phyloP scores from a whole-genome alignment of 2,888 invertebrate species.

The Tenodera sinensis region DNA sequence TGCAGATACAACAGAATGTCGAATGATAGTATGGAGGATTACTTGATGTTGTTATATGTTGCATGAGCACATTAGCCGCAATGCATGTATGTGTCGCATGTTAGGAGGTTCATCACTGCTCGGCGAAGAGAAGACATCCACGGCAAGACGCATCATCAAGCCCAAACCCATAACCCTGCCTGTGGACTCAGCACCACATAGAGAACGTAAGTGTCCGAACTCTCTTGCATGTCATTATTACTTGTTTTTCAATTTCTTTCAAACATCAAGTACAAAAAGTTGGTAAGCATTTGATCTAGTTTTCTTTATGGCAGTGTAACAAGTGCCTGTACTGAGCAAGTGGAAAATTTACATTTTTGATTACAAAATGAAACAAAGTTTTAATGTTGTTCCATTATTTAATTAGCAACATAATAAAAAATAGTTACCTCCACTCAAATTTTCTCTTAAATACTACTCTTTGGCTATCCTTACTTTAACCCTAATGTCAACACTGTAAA shows the following conservation, averaged over 20 bases:
- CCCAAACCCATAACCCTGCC: constrained; percentile 66
- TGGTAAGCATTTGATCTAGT: neutral
- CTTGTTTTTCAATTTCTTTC: neutral
- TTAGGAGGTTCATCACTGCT: neutral
- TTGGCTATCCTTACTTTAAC: too few species aligned
- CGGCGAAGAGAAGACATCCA: constrained; percentile 48
- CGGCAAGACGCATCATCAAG: constrained; percentile 51
- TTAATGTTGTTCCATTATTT: too few species aligned
- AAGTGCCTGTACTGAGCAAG: too few species aligned
- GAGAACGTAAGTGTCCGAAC: constrained; percentile 58
- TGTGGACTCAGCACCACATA: constrained; percentile 58
- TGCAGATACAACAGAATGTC: too few species aligned
- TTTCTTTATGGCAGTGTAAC: neutral
- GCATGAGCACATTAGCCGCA: constrained; percentile 38
- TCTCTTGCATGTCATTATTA: neutral
- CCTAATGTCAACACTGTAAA: too few species aligned
- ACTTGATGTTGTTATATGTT: neutral
- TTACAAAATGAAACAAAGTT: too few species aligned
- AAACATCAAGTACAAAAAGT: neutral
- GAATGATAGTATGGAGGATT: neutral
- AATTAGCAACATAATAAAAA: too few species aligned
- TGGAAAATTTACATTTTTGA: too few species aligned
- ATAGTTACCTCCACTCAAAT: too few species aligned
- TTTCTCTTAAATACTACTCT: too few species aligned
- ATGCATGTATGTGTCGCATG: constrained; percentile 5